Conservation (phyloP, 2,797 vertebrate species). For the Trichosurus vulpecula region DNA sequence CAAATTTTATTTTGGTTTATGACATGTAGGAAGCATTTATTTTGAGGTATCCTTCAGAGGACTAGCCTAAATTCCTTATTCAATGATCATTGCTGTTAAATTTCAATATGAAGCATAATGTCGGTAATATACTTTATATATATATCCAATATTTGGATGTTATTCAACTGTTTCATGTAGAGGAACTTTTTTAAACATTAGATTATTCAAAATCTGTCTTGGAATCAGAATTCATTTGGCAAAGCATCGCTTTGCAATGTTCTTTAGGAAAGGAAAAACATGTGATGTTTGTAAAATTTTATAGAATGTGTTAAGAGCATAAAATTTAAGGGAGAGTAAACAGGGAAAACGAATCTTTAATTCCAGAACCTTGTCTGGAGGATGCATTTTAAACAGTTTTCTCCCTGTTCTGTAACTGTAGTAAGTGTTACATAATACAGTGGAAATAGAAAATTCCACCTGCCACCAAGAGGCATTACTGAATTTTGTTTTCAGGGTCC, state of each 20-base stretch:
- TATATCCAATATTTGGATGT: background rate
- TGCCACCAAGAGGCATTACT: conserved; percentile 21
- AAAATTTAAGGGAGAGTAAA: background rate
- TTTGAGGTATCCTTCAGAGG: background rate
- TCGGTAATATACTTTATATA: background rate
- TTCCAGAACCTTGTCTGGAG: background rate
- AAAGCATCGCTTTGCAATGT: background rate
- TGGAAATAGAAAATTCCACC: conserved; percentile 19
- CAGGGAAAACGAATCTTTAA: background rate
- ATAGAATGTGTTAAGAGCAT: background rate
- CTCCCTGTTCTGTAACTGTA: background rate
- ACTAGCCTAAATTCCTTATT: background rate
- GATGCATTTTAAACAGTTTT: background rate
- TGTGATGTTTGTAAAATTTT: background rate
- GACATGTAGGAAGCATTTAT: background rate
- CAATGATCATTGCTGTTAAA: background rate
- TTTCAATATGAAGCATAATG: background rate
- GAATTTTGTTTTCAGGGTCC: conserved; percentile 39
- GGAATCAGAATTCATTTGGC: background rate
- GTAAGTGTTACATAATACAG: conserved; percentile 31
- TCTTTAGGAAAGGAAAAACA: background rate
- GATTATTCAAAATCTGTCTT: background rate
- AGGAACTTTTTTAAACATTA: background rate
- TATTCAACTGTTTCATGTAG: background rate
- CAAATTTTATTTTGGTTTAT: background rate